Percentiles rank a stretch among this genome's conserved stretches.
phyloP scores from a whole-genome alignment of 2,113 vertebrate species.

The Phyllostomus hastatus region DNA sequence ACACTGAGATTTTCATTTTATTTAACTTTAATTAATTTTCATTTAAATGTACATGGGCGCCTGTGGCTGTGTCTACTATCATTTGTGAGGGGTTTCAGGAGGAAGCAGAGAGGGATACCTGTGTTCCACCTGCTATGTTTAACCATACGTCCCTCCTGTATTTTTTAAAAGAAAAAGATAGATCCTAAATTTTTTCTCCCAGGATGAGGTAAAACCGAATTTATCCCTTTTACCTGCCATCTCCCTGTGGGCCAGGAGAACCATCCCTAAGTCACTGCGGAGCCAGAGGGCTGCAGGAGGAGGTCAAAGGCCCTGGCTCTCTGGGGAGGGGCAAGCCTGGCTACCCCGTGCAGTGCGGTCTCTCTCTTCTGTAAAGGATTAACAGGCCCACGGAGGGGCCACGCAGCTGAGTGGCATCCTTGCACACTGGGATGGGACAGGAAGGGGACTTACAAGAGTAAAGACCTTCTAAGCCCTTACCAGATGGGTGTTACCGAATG shows the following conservation, averaged over 20 bases:
- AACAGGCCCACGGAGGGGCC: not conserved
- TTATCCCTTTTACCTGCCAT: not conserved
- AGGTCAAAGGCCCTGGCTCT: not conserved
- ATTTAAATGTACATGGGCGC: not conserved
- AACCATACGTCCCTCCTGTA: not conserved
- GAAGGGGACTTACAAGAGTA: not conserved
- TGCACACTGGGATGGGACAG: not conserved
- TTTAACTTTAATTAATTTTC: not conserved
- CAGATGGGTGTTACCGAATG: not conserved
- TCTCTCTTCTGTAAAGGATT: not conserved
- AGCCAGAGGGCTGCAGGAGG: not conserved
- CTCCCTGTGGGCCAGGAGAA: not conserved
- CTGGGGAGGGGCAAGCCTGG: not conserved
- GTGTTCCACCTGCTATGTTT: not conserved
- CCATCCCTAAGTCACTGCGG: not conserved
- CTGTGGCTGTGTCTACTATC: not conserved
- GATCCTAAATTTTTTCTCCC: not conserved
- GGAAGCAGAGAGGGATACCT: not conserved
- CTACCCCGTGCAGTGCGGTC: too few relatives aligned
- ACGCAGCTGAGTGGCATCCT: not conserved
- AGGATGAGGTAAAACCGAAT: not conserved
- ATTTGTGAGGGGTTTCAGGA: not conserved
- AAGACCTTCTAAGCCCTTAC: not conserved
- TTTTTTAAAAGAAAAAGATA: not conserved
- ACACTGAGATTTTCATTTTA: not conserved